Conservation (phyloP, 2,113 vertebrate species). For the Gymnobelideus leadbeateri region DNA sequence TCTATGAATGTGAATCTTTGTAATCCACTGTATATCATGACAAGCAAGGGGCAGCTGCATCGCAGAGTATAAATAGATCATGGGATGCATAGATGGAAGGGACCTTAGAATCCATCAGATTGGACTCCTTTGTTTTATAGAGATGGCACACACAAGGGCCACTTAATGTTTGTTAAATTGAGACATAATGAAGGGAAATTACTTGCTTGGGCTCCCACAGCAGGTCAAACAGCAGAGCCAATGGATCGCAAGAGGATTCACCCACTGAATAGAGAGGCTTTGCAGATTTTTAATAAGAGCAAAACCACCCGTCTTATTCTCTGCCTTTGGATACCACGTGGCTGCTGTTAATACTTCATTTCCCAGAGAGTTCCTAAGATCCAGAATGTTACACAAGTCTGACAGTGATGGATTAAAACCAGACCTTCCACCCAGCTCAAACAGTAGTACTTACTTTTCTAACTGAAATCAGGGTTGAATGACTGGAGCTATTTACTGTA, state of each 20-base stretch:
- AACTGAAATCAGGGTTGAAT: slow-evolving; percentile 52
- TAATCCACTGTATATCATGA: slow-evolving; percentile 16
- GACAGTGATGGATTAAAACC: slow-evolving; percentile 69
- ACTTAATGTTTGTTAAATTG: not conserved
- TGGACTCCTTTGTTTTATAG: not conserved
- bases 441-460: slow-evolving; percentile 68
- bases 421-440: slow-evolving; percentile 47
- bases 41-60: slow-evolving; percentile 41
- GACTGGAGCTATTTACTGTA: slow-evolving; percentile 55
- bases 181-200: not conserved
- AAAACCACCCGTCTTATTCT: slow-evolving; percentile 55
- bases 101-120: not conserved
- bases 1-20: not conserved
- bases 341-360: slow-evolving; percentile 51
- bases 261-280: slow-evolving; percentile 51
- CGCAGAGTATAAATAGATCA: slow-evolving; percentile 60
- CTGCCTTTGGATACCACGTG: slow-evolving; percentile 46
- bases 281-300: slow-evolving; percentile 52
- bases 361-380: slow-evolving; percentile 68
- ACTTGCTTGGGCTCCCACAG: not conserved
- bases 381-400: slow-evolving; percentile 53
- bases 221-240: slow-evolving; percentile 34
- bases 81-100: not conserved
- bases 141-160: not conserved
- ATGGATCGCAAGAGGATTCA: slow-evolving; percentile 66